These are phyloP conservation scores for Heptranchias perlo DNA, from an alignment of 2,113 vertebrate species.

Conservation along the genomic window DNA sequence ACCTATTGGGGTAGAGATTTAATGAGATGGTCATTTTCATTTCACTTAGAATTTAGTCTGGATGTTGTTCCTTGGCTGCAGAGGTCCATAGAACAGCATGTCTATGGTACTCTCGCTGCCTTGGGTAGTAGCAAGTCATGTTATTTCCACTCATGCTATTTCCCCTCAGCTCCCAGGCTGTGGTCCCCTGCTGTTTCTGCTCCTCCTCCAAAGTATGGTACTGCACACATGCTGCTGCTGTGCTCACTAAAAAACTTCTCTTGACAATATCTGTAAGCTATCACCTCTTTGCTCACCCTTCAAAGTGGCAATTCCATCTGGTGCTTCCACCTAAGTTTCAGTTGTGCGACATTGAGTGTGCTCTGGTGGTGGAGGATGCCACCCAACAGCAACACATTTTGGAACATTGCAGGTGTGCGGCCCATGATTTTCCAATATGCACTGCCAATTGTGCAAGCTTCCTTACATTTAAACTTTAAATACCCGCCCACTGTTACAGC, in stretches of 20 bases:
- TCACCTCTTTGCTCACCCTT: not conserved
- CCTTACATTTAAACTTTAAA: not conserved
- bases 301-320: not conserved
- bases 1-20: no score
- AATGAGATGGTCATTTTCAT: no score
- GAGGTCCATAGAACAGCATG: no score
- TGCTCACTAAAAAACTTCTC: not conserved
- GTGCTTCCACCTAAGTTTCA: not conserved
- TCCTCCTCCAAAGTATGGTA: not conserved
- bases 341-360: not conserved
- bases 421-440: not conserved
- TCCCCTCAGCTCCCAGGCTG: no score
- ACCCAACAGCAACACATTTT: not conserved
- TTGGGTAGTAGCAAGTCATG: no score
- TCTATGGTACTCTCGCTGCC: no score
- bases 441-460: not conserved
- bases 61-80: no score
- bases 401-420: not conserved
- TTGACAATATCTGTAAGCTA: not conserved
- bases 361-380: not conserved
- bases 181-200: no score
- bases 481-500: not conserved
- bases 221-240: no score
- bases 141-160: no score
- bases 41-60: no score